Percentiles rank a stretch among this genome's conserved stretches.
phyloP scores from a whole-genome alignment of 2,797 vertebrate species.

The Chelonia mydas region DNA sequence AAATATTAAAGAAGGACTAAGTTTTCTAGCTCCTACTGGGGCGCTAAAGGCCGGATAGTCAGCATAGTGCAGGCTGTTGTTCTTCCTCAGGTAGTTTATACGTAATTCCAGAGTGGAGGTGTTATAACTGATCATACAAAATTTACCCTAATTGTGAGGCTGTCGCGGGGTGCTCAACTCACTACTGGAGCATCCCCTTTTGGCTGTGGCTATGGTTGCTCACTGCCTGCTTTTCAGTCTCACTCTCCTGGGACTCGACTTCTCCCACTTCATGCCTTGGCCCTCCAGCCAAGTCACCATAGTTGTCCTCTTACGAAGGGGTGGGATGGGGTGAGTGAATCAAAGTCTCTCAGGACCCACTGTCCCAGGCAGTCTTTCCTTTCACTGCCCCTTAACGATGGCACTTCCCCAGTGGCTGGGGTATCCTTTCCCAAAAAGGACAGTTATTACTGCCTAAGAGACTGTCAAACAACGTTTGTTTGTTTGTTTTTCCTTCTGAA shows the following conservation, averaged over 20 bases:
- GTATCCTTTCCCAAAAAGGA: neutral
- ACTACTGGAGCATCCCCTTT: neutral
- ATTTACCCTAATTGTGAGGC: neutral
- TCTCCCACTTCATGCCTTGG: neutral
- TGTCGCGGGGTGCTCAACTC: neutral
- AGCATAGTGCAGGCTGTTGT: neutral
- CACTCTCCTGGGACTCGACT: fast-evolving
- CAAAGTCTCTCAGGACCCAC: neutral
- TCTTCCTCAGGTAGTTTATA: neutral
- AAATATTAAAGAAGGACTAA: neutral
- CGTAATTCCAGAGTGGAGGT: neutral
- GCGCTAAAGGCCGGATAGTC: neutral
- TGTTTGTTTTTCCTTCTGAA: neutral
- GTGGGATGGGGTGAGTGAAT: neutral
- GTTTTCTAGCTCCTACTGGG: neutral
- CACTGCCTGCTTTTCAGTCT: neutral
- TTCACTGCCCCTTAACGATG: neutral
- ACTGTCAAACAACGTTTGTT: neutral
- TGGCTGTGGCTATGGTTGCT: neutral
- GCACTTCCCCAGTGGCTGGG: neutral
- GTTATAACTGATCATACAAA: neutral
- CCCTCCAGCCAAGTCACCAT: neutral
- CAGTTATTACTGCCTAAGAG: neutral
- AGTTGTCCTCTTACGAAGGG: neutral
- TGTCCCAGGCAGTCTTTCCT: neutral